phyloP scores from a whole-genome alignment of 2,888 invertebrate genomes.

The Rugalucina vietnamica region DNA sequence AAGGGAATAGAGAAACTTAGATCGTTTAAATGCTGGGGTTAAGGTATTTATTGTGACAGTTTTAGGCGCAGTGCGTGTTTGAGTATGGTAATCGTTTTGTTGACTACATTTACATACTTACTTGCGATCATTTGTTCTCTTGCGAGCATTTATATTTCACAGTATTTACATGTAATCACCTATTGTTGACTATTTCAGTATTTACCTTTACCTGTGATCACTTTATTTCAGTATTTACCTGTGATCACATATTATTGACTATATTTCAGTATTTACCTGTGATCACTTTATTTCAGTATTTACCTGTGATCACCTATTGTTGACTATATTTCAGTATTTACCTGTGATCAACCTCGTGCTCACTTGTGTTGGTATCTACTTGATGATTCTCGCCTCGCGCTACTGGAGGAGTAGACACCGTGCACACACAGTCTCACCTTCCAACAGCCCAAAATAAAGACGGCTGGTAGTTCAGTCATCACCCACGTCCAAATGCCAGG shows the following conservation, averaged over 20 bases:
- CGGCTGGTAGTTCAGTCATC: too few relatives aligned
- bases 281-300: not conserved
- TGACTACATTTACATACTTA: too few relatives aligned
- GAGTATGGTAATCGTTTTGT: too few relatives aligned
- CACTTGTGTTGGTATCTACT: conserved; percentile 28
- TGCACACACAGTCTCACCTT: not conserved
- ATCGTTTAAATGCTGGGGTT: too few relatives aligned
- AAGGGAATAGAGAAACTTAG: too few relatives aligned
- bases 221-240: not conserved
- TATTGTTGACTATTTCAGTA: not conserved
- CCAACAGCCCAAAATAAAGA: not conserved
- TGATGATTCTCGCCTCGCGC: conserved; percentile 24
- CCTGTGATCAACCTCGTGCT: conserved; percentile 31
- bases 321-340: conserved; percentile 45
- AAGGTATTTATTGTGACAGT: too few relatives aligned
- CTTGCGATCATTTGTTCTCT: too few relatives aligned
- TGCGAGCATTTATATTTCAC: too few relatives aligned
- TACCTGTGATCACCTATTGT: not conserved
- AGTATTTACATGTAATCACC: not conserved
- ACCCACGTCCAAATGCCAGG: too few relatives aligned
- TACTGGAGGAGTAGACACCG: not conserved
- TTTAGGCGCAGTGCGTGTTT: too few relatives aligned
- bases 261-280: conserved; percentile 39
- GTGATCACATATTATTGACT: too few relatives aligned
- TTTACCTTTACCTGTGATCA: not conserved